Base-by-base conservation (phyloP, 2,113 vertebrate species). In the Chlorodrepanis virens region DNA sequence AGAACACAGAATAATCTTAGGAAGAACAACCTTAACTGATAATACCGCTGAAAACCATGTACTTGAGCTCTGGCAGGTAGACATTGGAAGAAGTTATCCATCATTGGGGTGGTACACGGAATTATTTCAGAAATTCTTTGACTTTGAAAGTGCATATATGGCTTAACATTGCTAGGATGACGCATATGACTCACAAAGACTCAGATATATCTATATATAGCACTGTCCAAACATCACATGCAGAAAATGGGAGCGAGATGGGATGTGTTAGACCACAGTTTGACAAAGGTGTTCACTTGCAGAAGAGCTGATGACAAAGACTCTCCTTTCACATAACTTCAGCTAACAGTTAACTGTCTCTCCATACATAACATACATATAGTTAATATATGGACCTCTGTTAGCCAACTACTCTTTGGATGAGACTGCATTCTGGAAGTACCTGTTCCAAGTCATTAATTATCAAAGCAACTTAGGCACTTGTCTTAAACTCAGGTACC, bases 101-200 rank as follows among this genome's bases (percentile, higher is more conserved):
- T 44, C 31, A 15, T 0, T 47, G 22, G 16, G 14, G 33, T 54
- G 11, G 49, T 12, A 70, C 8, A 28, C 0, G 0, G 17, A 63
- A 75, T 68, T 84, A 19, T 70, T 92, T 42, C 60, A 57, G 53
- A 94, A 81, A 63, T 61, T 52, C n/a, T 37, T 44, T 39, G 40
- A n/a, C 25, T 83, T 60, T 40, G 31, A 80, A 83, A 65, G n/a
- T 12, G 4, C 18, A 31, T 12, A 21, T 20, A 44, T 25, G 33
- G 53, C 6, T 40, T 49, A 49, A 42, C 0, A 0, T 24, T 69
- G 57, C 42, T 53, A 88, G n/a, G 14, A 40, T 7, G 20, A 69
- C 23, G 22, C 20, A 35, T 11, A 31, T 3, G 7, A 65, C 12
- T 67, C 14, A 42, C 5, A 50, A 82, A 89, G 56, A 70, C 67